These are phyloP conservation scores for Machimus rusticus DNA, from an alignment of 2,888 invertebrate genomes.

Conservation along the genomic window DNA sequence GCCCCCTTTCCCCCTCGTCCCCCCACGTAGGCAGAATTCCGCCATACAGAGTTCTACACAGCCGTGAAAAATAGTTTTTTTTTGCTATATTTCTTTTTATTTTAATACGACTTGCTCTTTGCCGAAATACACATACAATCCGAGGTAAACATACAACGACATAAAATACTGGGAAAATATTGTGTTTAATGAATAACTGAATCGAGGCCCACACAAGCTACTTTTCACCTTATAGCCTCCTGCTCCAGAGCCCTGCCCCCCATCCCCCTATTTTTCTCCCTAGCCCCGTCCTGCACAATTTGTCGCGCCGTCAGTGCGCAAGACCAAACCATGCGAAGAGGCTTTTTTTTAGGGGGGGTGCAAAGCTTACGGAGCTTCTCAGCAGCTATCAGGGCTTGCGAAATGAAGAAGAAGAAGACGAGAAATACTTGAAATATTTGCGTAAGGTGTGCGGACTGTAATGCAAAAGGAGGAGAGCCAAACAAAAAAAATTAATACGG, in stretches of 20 bases:
- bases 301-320: neutral
- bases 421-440: neutral
- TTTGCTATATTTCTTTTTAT: neutral
- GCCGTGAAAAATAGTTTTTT: constrained; percentile 3
- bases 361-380: constrained; percentile 1
- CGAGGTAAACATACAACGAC: constrained; percentile 1
- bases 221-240: constrained; percentile 26
- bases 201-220: constrained; percentile 20
- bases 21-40: neutral
- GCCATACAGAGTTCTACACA: neutral
- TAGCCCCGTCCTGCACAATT: neutral
- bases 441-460: neutral
- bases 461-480: neutral
- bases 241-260: neutral
- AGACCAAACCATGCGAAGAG: neutral
- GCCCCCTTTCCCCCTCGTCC: neutral
- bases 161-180: constrained; percentile 37
- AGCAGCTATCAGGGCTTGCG: neutral
- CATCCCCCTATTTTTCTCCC: neutral
- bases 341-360: neutral
- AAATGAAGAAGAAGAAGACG: neutral
- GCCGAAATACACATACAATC: constrained; percentile 14
- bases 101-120: neutral
- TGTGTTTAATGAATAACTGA: constrained; percentile 12
- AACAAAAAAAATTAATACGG: neutral